Evolutionary conservation across 2,888 invertebrate species (phyloP).

Genomic region (Scaptomyza parva): DNA sequence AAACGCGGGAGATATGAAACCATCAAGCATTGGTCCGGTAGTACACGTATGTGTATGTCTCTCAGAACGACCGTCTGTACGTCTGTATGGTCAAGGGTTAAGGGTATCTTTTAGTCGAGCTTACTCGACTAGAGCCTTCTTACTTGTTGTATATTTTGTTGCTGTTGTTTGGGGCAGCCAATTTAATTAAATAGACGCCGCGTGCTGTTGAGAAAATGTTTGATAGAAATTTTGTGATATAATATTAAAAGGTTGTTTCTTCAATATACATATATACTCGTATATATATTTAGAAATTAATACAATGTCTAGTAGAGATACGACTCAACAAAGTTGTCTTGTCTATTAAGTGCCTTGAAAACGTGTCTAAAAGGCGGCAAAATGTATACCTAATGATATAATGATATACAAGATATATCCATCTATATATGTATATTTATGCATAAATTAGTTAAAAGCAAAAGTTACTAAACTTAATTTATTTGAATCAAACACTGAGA

Average conservation of each 20-base stretch:
- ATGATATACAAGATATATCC: constrained; percentile 29
- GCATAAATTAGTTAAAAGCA: constrained; percentile 32
- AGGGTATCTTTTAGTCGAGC: no score
- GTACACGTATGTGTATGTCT: no score
- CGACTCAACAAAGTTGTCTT: constrained; percentile 1
- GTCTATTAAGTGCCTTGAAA: constrained; percentile 47
- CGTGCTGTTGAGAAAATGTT: constrained; percentile 61
- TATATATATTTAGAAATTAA: constrained; percentile 48
- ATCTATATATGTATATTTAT: constrained; percentile 23
- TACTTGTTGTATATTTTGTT: constrained; percentile 15
- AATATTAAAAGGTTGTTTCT: constrained; percentile 54
- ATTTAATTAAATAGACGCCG: constrained; percentile 69
- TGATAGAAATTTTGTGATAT: constrained; percentile 64
- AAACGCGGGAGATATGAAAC: no score
- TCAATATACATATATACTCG: constrained; percentile 21
- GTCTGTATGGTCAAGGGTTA: no score
- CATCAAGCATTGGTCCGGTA: no score
- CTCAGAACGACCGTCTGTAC: no score
- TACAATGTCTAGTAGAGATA: constrained; percentile 28
- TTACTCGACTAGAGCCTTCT: no score
- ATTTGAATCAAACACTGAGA: not conserved
- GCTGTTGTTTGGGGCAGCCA: constrained; percentile 43
- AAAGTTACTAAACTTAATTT: constrained; percentile 37
- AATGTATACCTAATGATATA: constrained; percentile 23
- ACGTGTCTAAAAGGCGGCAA: constrained; percentile 35